phyloP scores from a whole-genome alignment of 2,113 vertebrate species.

The Clarias magur region DNA sequence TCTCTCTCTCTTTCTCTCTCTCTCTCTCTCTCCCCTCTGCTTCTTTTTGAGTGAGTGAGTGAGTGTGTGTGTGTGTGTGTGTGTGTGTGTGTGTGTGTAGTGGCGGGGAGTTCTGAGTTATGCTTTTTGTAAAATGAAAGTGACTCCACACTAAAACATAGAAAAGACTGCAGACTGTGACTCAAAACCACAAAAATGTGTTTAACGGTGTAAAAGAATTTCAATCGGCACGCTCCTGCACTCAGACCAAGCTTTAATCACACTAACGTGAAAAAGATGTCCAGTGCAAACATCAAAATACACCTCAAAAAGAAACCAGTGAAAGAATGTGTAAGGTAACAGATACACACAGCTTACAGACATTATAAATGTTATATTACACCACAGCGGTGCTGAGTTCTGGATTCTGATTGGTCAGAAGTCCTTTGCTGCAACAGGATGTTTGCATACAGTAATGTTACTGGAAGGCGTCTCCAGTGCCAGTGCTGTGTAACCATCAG shows the following conservation, averaged over 20 bases:
- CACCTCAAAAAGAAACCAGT: neutral
- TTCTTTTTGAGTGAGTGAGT: no score
- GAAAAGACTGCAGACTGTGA: conserved; percentile 31
- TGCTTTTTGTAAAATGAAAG: conserved; percentile 32
- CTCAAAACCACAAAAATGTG: conserved; percentile 9
- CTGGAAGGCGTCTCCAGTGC: neutral
- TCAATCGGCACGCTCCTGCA: neutral
- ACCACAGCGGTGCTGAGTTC: neutral
- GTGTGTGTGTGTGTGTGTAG: conserved; percentile 18
- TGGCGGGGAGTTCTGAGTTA: conserved; percentile 8
- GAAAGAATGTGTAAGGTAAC: neutral
- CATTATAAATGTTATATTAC: neutral
- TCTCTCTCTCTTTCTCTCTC: no score
- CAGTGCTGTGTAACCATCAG: neutral
- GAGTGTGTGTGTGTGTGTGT: conserved; percentile 17
- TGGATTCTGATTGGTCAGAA: neutral
- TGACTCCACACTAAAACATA: conserved; percentile 19
- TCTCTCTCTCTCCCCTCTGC: neutral
- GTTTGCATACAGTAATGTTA: no score
- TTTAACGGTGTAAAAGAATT: conserved; percentile 1
- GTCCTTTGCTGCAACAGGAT: no score
- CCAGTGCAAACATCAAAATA: neutral
- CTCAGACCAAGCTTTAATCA: neutral
- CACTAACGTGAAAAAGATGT: neutral
- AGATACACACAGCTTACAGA: neutral